Percentiles rank a stretch among this genome's conserved stretches.
Conservation (phyloP, 1,140 invertebrate genomes). For the Drosophila burlai region DNA sequence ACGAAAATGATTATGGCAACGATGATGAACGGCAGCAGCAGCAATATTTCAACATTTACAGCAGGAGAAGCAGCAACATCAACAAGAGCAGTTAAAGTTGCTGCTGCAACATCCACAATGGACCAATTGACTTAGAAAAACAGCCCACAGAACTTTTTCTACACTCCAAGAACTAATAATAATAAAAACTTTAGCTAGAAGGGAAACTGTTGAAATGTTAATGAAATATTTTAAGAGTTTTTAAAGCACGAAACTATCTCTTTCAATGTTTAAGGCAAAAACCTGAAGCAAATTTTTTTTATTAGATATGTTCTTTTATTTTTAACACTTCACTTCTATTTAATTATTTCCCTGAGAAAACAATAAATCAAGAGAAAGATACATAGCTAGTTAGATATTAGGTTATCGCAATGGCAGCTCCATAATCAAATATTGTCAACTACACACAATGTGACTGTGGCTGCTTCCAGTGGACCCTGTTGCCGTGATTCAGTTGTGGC, state of each 20-base stretch:
- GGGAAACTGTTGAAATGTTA: no score
- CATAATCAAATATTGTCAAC: conserved; percentile 83
- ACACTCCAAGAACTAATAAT: not conserved
- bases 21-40: conserved; percentile 36
- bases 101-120: conserved; percentile 27
- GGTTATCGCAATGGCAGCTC: conserved; percentile 45
- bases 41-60: not conserved
- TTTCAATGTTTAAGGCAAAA: no score
- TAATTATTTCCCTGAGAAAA: conserved; percentile 16
- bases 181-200: not conserved
- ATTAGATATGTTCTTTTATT: no score
- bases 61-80: conserved; percentile 1
- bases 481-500: conserved; percentile 11
- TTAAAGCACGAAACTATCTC: not conserved
- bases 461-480: not conserved
- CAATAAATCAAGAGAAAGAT: not conserved
- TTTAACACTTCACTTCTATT: conserved; percentile 15
- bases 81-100: conserved; percentile 34
- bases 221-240: not conserved
- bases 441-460: conserved; percentile 16
- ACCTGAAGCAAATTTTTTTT: no score
- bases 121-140: conserved; percentile 59
- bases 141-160: not conserved
- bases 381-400: conserved; percentile 29
- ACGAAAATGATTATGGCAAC: conserved; percentile 75